phyloP scores from a whole-genome alignment of 2,113 vertebrate species.

The Heteronetta atricapilla region DNA sequence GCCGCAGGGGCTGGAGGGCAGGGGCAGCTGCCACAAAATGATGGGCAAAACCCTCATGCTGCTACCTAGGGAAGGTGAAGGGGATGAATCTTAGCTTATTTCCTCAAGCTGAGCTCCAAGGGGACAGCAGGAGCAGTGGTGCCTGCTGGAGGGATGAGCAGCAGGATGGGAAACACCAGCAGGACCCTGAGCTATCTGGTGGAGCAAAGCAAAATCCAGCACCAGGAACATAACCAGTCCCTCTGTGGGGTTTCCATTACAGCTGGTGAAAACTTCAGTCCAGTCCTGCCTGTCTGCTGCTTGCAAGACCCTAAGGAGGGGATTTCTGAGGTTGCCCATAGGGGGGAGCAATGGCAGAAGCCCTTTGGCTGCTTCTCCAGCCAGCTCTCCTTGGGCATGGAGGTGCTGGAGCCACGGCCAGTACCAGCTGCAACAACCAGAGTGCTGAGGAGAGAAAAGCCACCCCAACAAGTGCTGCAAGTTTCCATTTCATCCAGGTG shows the following conservation, averaged over 20 bases:
- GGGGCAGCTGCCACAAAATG: not conserved
- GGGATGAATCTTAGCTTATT: not conserved
- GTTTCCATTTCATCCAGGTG: not conserved
- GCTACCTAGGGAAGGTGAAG: not conserved
- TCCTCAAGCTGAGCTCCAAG: not conserved
- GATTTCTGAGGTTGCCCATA: not conserved
- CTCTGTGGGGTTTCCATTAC: not conserved
- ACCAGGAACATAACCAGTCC: fast-evolving
- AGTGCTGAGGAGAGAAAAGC: not conserved
- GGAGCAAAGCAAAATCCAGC: not conserved
- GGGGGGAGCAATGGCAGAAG: not conserved
- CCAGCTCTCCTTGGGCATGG: not conserved
- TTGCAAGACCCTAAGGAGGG: not conserved
- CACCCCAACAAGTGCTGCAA: not conserved
- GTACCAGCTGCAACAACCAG: not conserved
- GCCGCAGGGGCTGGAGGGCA: not conserved
- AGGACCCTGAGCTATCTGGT: not conserved
- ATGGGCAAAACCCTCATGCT: not conserved
- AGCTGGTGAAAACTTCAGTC: not conserved
- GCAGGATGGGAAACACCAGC: not conserved
- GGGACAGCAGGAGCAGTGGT: not conserved
- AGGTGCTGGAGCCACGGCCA: not conserved
- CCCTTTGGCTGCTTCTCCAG: not conserved
- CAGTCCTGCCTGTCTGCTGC: not conserved
- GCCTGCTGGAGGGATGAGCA: not conserved